Percentiles rank a stretch among this genome's conserved stretches.
Conservation (phyloP, 1,140 invertebrate species). For the Drosophila pallidifrons region DNA sequence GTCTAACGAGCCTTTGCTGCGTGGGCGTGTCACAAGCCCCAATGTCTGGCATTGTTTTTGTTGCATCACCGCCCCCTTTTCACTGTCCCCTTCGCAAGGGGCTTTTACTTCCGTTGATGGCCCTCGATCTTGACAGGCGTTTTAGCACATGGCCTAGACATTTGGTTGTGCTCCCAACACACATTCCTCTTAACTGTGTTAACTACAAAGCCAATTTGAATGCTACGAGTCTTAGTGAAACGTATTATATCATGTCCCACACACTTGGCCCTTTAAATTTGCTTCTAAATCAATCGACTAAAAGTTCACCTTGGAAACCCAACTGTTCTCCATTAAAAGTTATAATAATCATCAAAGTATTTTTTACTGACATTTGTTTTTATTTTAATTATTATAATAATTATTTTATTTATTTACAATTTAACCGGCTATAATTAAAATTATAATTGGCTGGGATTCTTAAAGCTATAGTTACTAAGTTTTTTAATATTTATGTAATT, state of each 20-base stretch:
- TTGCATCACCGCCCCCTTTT: neutral
- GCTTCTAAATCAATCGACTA: neutral
- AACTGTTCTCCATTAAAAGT: no score
- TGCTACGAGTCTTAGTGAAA: neutral
- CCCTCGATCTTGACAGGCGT: slow-evolving; percentile 4
- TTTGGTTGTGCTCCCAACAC: neutral
- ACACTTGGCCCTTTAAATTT: neutral
- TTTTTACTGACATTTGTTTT: no score
- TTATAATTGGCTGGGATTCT: no score
- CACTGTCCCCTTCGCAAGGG: neutral
- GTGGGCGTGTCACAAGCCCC: slow-evolving; percentile 7
- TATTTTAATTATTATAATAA: no score
- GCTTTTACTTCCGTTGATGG: neutral
- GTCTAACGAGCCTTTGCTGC: slow-evolving; percentile 11
- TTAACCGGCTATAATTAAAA: no score
- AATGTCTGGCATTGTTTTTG: slow-evolving; percentile 2
- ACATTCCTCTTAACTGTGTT: slow-evolving; percentile 6
- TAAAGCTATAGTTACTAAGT: no score
- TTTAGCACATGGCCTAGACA: slow-evolving; percentile 21
- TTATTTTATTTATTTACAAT: no score
- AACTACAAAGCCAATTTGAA: neutral
- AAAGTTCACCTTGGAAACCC: no score
- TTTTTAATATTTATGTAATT: no score
- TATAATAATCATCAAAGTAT: no score
- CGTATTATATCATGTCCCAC: neutral